phyloP scores from a whole-genome alignment of 1,140 invertebrate species.

The Drosophila prosaltans region DNA sequence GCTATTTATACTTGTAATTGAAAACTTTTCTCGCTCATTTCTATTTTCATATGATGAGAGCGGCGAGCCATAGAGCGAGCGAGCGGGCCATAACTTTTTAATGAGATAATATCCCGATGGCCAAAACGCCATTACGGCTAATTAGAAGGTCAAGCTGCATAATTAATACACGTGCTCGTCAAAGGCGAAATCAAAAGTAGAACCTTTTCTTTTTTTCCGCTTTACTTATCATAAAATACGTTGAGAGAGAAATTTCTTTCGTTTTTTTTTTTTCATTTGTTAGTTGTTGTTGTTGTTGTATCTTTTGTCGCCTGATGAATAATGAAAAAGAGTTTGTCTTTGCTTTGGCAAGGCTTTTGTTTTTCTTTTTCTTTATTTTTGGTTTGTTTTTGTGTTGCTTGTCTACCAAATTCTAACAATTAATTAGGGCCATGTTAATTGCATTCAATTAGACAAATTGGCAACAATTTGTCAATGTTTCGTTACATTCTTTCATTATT shows the following conservation, averaged over 20 bases:
- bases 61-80: not conserved
- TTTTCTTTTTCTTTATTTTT: not conserved
- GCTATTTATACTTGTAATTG: conserved; percentile 64
- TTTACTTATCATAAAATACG: conserved; percentile 1
- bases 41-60: conserved; percentile 39
- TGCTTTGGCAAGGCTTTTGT: conserved; percentile 6
- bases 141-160: conserved; percentile 71
- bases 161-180: conserved; percentile 65
- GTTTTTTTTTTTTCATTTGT: conserved; percentile 16
- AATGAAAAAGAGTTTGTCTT: conserved; percentile 73
- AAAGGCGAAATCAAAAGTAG: conserved; percentile 19
- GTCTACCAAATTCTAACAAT: conserved; percentile 60
- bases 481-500: conserved; percentile 14
- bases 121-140: conserved; percentile 54
- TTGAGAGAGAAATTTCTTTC: conserved; percentile 17
- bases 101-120: conserved; percentile 65
- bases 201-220: not conserved
- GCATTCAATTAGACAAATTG: conserved; percentile 78
- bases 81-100: conserved; percentile 57
- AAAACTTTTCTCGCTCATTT: conserved; percentile 50
- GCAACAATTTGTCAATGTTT: conserved; percentile 55
- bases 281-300: conserved; percentile 29
- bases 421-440: conserved; percentile 75
- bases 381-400: conserved; percentile 20
- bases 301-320: conserved; percentile 60